Evolutionary conservation across 2,888 invertebrate species (phyloP).

Genomic region (Apocheima hispidaria): DNA sequence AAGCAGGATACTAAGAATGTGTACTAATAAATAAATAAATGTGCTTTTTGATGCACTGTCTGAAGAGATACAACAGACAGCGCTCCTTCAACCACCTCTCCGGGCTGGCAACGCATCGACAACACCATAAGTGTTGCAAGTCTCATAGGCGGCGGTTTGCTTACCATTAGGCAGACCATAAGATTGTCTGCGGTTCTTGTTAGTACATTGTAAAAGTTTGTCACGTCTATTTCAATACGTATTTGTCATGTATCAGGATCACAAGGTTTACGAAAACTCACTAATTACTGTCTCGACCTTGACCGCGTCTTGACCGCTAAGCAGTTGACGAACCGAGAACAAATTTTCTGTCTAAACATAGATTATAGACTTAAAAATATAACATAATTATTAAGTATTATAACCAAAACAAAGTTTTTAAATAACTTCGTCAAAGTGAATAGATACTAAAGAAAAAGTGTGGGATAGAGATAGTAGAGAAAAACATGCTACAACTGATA

Average conservation of each 20-base stretch:
- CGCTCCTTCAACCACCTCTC: too few species aligned
- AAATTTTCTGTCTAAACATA: not conserved
- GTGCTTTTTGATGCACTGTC: too few species aligned
- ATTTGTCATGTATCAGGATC: conserved; percentile 23
- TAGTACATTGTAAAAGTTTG: conserved; percentile 1
- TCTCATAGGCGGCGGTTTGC: too few species aligned
- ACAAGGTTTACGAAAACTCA: conserved; percentile 21
- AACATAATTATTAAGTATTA: not conserved
- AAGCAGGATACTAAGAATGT: too few species aligned
- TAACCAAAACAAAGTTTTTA: not conserved
- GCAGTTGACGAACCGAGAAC: not conserved
- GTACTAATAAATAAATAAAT: too few species aligned
- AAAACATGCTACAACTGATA: too few species aligned
- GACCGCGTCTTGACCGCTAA: conserved; percentile 37
- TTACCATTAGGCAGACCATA: too few species aligned
- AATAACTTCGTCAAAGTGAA: not conserved
- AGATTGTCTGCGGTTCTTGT: too few species aligned
- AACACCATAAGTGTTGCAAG: too few species aligned
- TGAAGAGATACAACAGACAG: too few species aligned
- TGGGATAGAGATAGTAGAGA: not conserved
- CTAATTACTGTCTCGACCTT: conserved; percentile 34
- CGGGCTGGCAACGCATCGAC: too few species aligned
- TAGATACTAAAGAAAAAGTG: not conserved
- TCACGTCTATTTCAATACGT: conserved; percentile 25
- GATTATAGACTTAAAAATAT: not conserved